These are phyloP conservation scores for Urocolius indicus DNA, from an alignment of 2,113 vertebrate genomes.

Conservation along the genomic window DNA sequence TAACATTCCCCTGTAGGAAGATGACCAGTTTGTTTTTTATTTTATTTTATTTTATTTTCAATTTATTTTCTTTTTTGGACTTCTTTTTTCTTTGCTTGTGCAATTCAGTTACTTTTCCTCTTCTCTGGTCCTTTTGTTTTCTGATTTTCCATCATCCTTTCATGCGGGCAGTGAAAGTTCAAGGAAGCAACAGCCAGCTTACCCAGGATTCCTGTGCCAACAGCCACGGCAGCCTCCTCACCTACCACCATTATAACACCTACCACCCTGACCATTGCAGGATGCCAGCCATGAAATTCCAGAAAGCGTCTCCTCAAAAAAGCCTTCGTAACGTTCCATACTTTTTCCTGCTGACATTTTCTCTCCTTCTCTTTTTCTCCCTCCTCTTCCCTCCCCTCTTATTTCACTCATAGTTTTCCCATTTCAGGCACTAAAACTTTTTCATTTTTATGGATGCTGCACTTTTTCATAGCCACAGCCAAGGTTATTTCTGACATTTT, in stretches of 20 bases:
- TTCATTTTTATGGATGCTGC: constrained; percentile 38
- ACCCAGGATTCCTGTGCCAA: constrained; percentile 86
- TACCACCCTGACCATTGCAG: constrained; percentile 88
- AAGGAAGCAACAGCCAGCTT: constrained; percentile 90
- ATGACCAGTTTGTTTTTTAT: neutral
- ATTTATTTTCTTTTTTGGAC: constrained; percentile 47
- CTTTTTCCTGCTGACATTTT: constrained; percentile 67
- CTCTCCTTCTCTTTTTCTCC: constrained; percentile 45
- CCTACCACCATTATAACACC: constrained; percentile 89
- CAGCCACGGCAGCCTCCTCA: constrained; percentile 85
- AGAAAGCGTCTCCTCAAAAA: constrained; percentile 82
- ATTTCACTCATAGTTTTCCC: constrained; percentile 37
- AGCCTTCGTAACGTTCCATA: constrained; percentile 83
- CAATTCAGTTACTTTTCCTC: constrained; percentile 80
- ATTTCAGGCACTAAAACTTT: constrained; percentile 61
- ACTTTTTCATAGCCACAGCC: constrained; percentile 18
- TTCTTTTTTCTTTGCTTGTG: constrained; percentile 48
- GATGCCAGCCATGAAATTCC: constrained; percentile 79
- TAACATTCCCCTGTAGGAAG: constrained; percentile 26
- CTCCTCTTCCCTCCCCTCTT: constrained; percentile 33
- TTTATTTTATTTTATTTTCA: constrained; percentile 17
- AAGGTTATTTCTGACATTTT: constrained; percentile 65
- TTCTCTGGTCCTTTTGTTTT: constrained; percentile 76
- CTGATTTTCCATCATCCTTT: constrained; percentile 79
- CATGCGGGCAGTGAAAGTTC: constrained; percentile 91